Conservation (phyloP, 1,140 invertebrate genomes). For the Microplitis mediator region DNA sequence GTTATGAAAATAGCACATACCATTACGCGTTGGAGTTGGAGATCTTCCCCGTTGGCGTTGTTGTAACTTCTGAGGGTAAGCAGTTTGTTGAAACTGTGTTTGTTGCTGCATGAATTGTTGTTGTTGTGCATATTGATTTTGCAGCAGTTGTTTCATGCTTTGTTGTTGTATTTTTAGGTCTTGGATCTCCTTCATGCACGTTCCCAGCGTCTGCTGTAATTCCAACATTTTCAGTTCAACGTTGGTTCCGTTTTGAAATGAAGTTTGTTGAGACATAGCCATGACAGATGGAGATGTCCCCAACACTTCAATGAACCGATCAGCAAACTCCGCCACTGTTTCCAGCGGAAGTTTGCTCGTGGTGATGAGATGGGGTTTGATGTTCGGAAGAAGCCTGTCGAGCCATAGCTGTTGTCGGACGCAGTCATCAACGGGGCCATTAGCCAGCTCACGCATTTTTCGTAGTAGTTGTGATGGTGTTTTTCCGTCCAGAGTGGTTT, state of each 20-base stretch:
- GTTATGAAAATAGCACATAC: too few species aligned
- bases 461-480: constrained; percentile 40
- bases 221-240: neutral
- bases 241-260: neutral
- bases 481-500: constrained; percentile 34
- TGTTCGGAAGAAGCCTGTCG: constrained; percentile 23
- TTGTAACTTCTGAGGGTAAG: too few species aligned
- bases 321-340: constrained; percentile 18
- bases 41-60: too few species aligned
- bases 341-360: neutral
- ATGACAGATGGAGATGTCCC: neutral
- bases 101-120: too few species aligned
- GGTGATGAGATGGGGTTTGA: constrained; percentile 3
- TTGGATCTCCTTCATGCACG: too few species aligned
- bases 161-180: too few species aligned
- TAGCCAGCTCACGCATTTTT: constrained; percentile 33
- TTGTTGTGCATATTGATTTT: too few species aligned
- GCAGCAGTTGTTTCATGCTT: too few species aligned
- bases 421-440: constrained; percentile 9
- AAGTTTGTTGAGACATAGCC: neutral
- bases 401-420: constrained; percentile 34
- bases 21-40: too few species aligned
- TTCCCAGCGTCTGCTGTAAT: neutral
- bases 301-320: neutral
- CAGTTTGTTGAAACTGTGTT: too few species aligned